Conservation (phyloP, 2,797 vertebrate species). For the Crocodylus rhombifer region DNA sequence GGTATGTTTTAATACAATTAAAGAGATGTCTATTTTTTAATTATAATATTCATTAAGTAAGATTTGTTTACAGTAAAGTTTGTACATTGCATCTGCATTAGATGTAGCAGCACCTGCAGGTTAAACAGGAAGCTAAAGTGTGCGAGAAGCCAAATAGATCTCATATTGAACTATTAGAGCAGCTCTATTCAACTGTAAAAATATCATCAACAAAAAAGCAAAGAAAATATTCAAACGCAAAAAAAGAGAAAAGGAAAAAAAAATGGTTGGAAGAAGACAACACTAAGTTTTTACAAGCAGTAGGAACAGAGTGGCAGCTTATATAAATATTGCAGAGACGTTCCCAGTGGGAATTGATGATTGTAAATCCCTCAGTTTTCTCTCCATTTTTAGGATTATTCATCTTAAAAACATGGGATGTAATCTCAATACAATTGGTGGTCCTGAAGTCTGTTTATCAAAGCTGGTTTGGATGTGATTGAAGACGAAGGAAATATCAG, state of each 20-base stretch:
- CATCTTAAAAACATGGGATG: background rate
- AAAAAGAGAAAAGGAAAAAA: constrained; percentile 5
- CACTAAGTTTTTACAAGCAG: background rate
- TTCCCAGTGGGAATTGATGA: background rate
- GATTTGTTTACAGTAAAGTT: background rate
- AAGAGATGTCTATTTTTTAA: background rate
- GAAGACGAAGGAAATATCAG: background rate
- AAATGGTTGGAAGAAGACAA: background rate
- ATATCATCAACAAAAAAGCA: background rate
- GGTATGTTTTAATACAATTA: background rate
- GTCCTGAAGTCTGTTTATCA: background rate
- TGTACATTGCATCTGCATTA: background rate
- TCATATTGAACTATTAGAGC: background rate
- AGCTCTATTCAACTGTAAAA: background rate
- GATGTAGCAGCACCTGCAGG: background rate
- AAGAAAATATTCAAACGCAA: background rate
- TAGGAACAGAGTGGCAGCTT: background rate
- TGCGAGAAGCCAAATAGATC: background rate
- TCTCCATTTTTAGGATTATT: background rate
- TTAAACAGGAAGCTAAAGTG: background rate
- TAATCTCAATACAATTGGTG: background rate
- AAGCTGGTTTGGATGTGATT: background rate
- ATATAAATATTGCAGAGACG: background rate
- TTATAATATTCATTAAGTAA: background rate
- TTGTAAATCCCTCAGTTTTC: background rate